These are phyloP conservation scores for Andricus grossulariae DNA, from an alignment of 1,140 invertebrate genomes.

Conservation along the genomic window DNA sequence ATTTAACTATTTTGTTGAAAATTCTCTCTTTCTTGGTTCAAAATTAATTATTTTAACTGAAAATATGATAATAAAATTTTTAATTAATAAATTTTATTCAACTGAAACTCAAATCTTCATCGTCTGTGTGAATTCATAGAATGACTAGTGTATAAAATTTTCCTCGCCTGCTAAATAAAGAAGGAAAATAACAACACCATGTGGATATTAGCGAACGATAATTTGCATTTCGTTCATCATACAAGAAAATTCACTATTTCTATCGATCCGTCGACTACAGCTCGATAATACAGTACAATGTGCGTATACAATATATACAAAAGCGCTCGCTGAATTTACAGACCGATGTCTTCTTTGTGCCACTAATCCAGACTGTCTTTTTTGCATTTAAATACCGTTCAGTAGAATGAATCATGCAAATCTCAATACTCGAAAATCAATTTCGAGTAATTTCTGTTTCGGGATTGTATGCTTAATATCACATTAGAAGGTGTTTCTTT, in stretches of 20 bases:
- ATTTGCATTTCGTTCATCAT: slow-evolving; percentile 69
- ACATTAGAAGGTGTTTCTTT: slow-evolving; percentile 39
- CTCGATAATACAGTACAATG: slow-evolving; percentile 66
- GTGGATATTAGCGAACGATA: slow-evolving; percentile 60
- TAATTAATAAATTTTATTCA: no score
- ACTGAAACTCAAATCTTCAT: no score
- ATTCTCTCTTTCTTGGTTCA: no score
- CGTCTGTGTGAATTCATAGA: no score
- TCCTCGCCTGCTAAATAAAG: slow-evolving; percentile 1
- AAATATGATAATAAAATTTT: no score
- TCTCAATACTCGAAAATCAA: slow-evolving; percentile 35
- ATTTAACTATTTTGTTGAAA: no score
- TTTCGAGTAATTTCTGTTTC: background rate
- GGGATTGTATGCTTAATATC: slow-evolving; percentile 38
- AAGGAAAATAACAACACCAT: slow-evolving; percentile 36
- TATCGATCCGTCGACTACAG: slow-evolving; percentile 62
- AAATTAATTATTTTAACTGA: no score
- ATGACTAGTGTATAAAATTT: no score
- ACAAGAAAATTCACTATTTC: slow-evolving; percentile 65
- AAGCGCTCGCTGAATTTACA: slow-evolving; percentile 63
- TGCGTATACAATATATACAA: slow-evolving; percentile 72
- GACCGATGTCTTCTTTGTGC: slow-evolving; percentile 55
- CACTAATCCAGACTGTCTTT: slow-evolving; percentile 63
- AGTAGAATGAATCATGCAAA: slow-evolving; percentile 11
- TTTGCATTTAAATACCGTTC: slow-evolving; percentile 55